These are phyloP conservation scores for Zosterops borbonicus DNA, from an alignment of 2,113 vertebrate genomes.

Conservation along the genomic window DNA sequence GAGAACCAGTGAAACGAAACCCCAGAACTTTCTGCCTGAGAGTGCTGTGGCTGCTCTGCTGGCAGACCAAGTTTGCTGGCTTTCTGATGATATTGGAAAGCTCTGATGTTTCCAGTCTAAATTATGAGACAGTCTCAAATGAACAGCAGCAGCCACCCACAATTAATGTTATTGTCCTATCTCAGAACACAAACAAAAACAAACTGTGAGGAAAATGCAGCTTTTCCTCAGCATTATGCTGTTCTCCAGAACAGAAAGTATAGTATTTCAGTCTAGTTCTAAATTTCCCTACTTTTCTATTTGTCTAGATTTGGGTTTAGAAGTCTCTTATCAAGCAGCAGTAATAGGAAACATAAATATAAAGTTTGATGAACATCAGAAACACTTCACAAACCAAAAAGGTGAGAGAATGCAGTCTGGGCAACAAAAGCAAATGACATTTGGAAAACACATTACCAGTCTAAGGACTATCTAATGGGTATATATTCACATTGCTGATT, in stretches of 20 bases:
- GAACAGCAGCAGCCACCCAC: not conserved
- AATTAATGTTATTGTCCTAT: not conserved
- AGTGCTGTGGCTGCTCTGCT: not conserved
- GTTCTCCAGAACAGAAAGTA: not conserved
- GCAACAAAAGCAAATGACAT: not conserved
- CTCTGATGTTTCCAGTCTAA: not conserved
- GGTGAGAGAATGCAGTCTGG: not conserved
- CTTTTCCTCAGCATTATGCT: not conserved
- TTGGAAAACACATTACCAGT: not conserved
- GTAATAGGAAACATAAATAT: not conserved
- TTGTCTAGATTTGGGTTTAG: not conserved
- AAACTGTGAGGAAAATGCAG: not conserved
- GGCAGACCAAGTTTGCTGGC: not conserved
- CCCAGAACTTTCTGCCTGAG: not conserved
- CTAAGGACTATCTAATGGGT: not conserved
- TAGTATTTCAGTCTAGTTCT: not conserved
- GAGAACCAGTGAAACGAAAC: not conserved
- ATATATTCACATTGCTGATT: not conserved
- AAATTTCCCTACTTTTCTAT: not conserved
- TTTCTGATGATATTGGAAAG: not conserved
- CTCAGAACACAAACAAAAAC: not conserved
- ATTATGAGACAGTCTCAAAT: not conserved
- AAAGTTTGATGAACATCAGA: not conserved
- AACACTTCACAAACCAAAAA: not conserved
- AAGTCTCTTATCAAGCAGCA: not conserved